Evolutionary conservation across 2,888 invertebrate genomes (phyloP), one percentile per base, ranked within the genome.

Genomic region (Nymphalis urticae): DNA sequence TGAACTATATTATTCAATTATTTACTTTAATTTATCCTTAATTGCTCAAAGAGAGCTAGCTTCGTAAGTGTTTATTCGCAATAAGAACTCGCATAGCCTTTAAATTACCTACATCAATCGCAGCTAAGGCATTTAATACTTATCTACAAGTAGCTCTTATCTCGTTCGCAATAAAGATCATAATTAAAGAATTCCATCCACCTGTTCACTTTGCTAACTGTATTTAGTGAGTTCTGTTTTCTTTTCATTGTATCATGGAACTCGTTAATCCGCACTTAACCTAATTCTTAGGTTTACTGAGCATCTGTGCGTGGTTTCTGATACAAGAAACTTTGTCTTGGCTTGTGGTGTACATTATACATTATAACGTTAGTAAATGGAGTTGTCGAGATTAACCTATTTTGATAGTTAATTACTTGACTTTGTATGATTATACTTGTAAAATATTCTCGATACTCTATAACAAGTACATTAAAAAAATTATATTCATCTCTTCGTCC

Each of bases 211-310:
- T 62, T 13, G 10, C 51, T 17, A 50, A 50, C 24, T 51, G 24
- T 50, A 63, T 50, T 67, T 58, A n/a, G 62, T 58, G 21, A 62
- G 36, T 54, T 60, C 53, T 56, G 19, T 63, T 59, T 56, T 67
- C 62, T 67, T 66, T 64, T 60, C 60, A 56, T 51, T 32, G 70
- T 63, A 66, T 62, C 68, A 61, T 60, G 48, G 56, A 63, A 51
- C 56, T 51, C 62, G 62, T 65, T 72, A 70, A 70, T 66, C 72
- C 60, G 60, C 65, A 70, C 67, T 72, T 70, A 72, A 62, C 70
- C 70, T 68, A 72, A 72, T 72, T 70, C 53, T 60, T 48, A 60
- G 50, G 62, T 68, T 65, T 54, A 51, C 58, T 59, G 59, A 62
- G 62, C 62, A 62, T 58, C 62, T 59, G 67, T 67, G 56, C 54